Evolutionary conservation across 2,113 vertebrate species (phyloP), one percentile per base, ranked within the genome.

Genomic region (Nymphicus hollandicus): DNA sequence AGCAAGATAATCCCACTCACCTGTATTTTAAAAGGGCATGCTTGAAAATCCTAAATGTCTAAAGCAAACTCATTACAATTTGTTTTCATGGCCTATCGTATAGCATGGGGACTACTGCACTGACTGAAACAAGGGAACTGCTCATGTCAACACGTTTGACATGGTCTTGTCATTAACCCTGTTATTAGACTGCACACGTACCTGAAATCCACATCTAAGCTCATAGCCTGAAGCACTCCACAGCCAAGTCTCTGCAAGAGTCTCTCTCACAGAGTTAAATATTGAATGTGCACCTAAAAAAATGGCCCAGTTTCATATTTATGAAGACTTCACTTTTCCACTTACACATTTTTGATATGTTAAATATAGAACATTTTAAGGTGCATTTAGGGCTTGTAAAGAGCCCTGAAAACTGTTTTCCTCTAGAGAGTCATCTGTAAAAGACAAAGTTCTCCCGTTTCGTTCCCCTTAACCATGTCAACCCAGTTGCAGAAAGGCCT

Each of bases 301-400:
- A 91, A 94, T 68, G 47, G 56, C 70, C 92, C 88, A 93, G 88
- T 94, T 97, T 96, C 73, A 5, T 85, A 79, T 91, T 95, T 96
- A 74, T 76, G 81, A 46, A n/a, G 49, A 49, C 64, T 9, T 60
- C 76, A 52, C 44, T 88, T 79, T 81, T 76, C 37, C 76, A 44
- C 52, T 87, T 90, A 76, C 0, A 0, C 8, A 13, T 90, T 93
- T 96, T 35, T 86, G 8, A 91, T 72, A 49, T 41, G 39, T 65
- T 91, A 92, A 91, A 72, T 69, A 73, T 7, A 84, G 66, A 92
- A 92, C 7, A 6, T 61, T 87, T 94, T 92, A 85, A 89, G 37
- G 65, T 20, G 33, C 46, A 55, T 41, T 87, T 81, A 81, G 72
- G 39, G 56, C 80, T 88, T 35, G 16, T 44, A 53, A 94, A 95